Evolutionary conservation across 2,113 vertebrate species (phyloP).

Genomic region (Mobula hypostoma): DNA sequence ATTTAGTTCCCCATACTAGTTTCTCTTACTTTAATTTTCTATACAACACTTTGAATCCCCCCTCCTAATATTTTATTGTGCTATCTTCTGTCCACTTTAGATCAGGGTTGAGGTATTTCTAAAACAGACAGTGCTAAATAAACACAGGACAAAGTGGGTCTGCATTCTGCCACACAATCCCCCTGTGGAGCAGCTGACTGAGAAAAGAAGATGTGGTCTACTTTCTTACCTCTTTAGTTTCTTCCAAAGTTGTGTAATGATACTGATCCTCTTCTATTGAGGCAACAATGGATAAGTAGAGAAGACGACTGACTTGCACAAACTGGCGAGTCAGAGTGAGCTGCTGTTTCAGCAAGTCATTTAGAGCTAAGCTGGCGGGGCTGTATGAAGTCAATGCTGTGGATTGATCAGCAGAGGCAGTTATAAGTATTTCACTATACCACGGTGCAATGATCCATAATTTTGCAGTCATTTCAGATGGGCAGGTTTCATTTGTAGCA

Average conservation of each 20-base stretch:
- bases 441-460: neutral
- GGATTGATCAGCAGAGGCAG: neutral
- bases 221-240: conserved; percentile 65
- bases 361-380: conserved; percentile 56
- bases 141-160: neutral
- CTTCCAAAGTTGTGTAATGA: conserved; percentile 79
- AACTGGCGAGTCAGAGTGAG: conserved; percentile 63
- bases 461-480: neutral
- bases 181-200: neutral
- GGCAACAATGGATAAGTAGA: conserved; percentile 59
- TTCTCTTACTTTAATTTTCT: neutral
- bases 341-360: conserved; percentile 74
- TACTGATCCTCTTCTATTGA: conserved; percentile 63
- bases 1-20: neutral
- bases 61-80: neutral
- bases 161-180: neutral
- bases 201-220: neutral
- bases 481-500: neutral
- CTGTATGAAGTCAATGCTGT: conserved; percentile 62
- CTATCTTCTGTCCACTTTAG: neutral
- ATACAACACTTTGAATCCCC: neutral
- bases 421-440: neutral
- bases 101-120: neutral
- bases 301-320: conserved; percentile 54
- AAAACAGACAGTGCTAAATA: neutral